These are phyloP conservation scores for Heteromormyrus szaboi DNA, from an alignment of 2,797 vertebrate species.

Conservation along the genomic window DNA sequence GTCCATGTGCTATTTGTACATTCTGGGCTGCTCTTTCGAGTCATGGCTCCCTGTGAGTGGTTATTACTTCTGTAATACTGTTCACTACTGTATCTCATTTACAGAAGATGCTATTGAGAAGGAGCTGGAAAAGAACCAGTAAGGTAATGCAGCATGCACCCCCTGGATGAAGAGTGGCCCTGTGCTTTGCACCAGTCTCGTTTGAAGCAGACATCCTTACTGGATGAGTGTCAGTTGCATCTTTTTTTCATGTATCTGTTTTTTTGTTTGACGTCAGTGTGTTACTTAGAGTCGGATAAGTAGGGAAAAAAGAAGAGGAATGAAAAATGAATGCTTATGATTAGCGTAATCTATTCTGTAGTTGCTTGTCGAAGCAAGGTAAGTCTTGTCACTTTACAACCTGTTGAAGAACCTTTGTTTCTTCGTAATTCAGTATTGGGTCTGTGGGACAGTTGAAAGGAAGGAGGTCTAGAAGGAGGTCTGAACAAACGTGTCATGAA, in stretches of 20 bases:
- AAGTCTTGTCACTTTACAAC: not conserved
- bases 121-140: slow-evolving; percentile 98
- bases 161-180: slow-evolving; percentile 8
- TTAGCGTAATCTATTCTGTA: not conserved
- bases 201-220: slow-evolving; percentile 12
- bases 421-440: not conserved
- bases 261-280: slow-evolving; percentile 18
- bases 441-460: not conserved
- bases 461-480: not conserved
- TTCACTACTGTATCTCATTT: slow-evolving; percentile 92
- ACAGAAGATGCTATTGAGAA: slow-evolving; percentile 97
- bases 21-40: slow-evolving; percentile 15
- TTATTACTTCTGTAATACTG: slow-evolving; percentile 72
- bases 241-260: slow-evolving; percentile 8
- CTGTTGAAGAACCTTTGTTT: not conserved
- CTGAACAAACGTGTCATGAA: not conserved
- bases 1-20: slow-evolving; percentile 49
- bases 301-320: not conserved
- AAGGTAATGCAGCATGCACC: slow-evolving; percentile 92
- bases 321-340: not conserved
- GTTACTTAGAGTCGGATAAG: not conserved
- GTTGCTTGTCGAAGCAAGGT: not conserved
- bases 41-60: slow-evolving; percentile 44
- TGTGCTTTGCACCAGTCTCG: slow-evolving; percentile 9
- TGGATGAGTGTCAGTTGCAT: slow-evolving; percentile 2